Base-by-base conservation (phyloP, 2,888 invertebrate genomes). In the Luperina testacea region DNA sequence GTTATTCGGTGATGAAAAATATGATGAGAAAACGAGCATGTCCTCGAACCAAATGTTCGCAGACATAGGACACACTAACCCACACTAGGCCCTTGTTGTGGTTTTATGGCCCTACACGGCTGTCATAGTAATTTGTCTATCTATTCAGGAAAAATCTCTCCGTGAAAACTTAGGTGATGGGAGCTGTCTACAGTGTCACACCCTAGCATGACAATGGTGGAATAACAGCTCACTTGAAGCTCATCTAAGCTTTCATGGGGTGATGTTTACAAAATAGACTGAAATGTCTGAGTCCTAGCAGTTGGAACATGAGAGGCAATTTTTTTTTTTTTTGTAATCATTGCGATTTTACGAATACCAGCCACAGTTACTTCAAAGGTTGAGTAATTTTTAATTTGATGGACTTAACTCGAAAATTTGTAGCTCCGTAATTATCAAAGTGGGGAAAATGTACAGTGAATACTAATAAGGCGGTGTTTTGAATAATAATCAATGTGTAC, bases 401-500 rank as follows among this genome's bases (percentile, higher is more conserved):
- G 65, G 67, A 61, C 61, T 74, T 68, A 75, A 75, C 72, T 75
- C 57, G 38, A 53, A 64, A 80, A 77, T 76, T 68, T 76, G 69
- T 61, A 45, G 65, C 59, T 53, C 9, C 59, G 57, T 83, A 79
- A 83, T 79, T 83, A 79, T 83, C 74, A 74, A 78, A 82, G 74
- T 63, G 38, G 71, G 13, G 20, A 67, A 78, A 76, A 74, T 74
- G 71, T 51, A 78, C 67, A 68, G 45, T 27, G 83, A 78, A 78
- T 78, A 72, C 74, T 71, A 78, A 83, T 72, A n/a, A 83, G 63
- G 32, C 20, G 42, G 24, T 65, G 78, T 68, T 78, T 68, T 78
- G 83, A 82, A 82, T 82, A 82, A 82, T 82, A 82, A 73, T 74
- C 59, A 74, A 83, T 83, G 83, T 45, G 4, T 72, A 72, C n/a